Evolutionary conservation across 2,113 vertebrate species (phyloP).

Genomic region (Plestiodon gilberti): DNA sequence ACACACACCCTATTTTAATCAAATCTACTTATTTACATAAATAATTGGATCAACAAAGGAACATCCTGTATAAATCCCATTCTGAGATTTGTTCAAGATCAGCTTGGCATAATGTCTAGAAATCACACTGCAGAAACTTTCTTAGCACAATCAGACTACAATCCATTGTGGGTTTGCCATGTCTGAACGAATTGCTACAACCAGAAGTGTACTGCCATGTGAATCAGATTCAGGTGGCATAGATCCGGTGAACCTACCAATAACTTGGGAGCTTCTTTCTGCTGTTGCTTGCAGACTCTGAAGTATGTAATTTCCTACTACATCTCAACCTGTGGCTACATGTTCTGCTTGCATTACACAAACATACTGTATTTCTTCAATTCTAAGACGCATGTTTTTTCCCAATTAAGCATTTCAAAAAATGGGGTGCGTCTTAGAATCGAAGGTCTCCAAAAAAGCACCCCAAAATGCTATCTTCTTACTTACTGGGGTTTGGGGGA

Average conservation of each 20-base stretch:
- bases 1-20: background rate
- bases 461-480: no score
- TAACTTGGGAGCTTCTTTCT: background rate
- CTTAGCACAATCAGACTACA: background rate
- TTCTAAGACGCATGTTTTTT: no score
- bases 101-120: background rate
- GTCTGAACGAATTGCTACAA: background rate
- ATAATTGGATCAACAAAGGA: background rate
- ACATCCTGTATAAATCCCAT: background rate
- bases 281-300: background rate
- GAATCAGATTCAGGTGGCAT: background rate
- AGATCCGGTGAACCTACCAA: background rate
- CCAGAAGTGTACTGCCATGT: background rate
- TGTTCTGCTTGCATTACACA: background rate
- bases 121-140: background rate
- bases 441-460: no score
- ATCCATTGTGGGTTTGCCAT: background rate
- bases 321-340: background rate
- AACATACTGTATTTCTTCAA: no score
- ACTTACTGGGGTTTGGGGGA: no score
- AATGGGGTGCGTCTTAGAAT: no score
- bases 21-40: conserved; percentile 22
- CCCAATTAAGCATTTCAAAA: no score
- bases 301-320: background rate
- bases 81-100: conserved; percentile 13